Evolutionary conservation across 2,888 invertebrate species (phyloP).

Genomic region (Drepanosiphum platanoidis): DNA sequence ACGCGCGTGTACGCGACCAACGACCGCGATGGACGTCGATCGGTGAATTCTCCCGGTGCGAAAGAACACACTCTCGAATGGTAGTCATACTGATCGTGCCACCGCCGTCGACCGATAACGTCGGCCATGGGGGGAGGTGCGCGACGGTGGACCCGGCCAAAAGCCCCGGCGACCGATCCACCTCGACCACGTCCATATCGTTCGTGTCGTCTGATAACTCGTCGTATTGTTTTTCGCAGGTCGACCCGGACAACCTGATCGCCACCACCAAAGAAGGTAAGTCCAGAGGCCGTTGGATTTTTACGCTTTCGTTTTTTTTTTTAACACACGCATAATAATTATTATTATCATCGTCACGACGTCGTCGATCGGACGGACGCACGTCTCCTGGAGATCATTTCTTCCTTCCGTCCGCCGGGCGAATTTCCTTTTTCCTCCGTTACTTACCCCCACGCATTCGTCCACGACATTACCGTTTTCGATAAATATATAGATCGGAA

Average conservation of each 20-base stretch:
- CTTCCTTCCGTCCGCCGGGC: too few relatives aligned
- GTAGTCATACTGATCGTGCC: slow-evolving; percentile 76
- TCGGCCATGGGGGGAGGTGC: slow-evolving; percentile 62
- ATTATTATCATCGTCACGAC: too few relatives aligned
- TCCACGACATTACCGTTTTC: too few relatives aligned
- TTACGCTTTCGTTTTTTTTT: too few relatives aligned
- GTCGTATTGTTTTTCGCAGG: slow-evolving; percentile 70
- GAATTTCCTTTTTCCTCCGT: too few relatives aligned
- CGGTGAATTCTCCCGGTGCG: neutral
- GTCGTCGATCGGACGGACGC: too few relatives aligned
- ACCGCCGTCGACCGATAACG: slow-evolving; percentile 66
- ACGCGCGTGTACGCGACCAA: neutral
- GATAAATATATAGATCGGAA: too few relatives aligned
- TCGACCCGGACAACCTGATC: slow-evolving; percentile 80
- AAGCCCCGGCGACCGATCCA: slow-evolving; percentile 63
- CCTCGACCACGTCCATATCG: slow-evolving; percentile 65
- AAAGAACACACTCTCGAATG: slow-evolving; percentile 68
- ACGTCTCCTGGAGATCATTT: too few relatives aligned
- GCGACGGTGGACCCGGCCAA: slow-evolving; percentile 35
- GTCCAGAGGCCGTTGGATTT: slow-evolving; percentile 65
- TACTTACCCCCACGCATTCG: too few relatives aligned
- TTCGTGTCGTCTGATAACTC: slow-evolving; percentile 64
- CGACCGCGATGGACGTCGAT: too few relatives aligned
- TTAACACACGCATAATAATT: too few relatives aligned
- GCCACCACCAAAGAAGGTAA: slow-evolving; percentile 90